Evolutionary conservation across 2,888 invertebrate genomes (phyloP).

Genomic region (Parapristionchus giblindavisi): DNA sequence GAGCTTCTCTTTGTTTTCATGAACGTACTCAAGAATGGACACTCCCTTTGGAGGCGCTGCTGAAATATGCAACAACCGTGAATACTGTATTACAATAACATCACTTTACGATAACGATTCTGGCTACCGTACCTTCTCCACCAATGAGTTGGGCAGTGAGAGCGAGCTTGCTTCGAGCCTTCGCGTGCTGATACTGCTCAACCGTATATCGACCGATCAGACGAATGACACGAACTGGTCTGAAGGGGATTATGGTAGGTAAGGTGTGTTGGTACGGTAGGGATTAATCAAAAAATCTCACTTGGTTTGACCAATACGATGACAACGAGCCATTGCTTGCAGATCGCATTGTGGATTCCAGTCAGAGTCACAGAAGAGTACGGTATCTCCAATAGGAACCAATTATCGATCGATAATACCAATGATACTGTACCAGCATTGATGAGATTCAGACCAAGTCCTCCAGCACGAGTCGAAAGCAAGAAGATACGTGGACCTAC

Average conservation of each 20-base stretch:
- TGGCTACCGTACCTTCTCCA: not conserved
- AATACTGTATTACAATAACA: not conserved
- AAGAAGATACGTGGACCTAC: slow-evolving; percentile 67
- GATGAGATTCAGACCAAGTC: slow-evolving; percentile 70
- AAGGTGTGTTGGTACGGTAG: too few species aligned
- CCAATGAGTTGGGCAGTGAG: slow-evolving; percentile 25
- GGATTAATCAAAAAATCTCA: not conserved
- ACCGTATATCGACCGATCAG: slow-evolving; percentile 24
- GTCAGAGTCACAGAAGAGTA: slow-evolving; percentile 29
- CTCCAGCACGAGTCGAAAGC: slow-evolving; percentile 72
- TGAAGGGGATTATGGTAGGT: too few species aligned
- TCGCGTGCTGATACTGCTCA: slow-evolving; percentile 27
- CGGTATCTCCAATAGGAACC: slow-evolving; percentile 15
- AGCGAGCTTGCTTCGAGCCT: slow-evolving; percentile 14
- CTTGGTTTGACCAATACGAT: slow-evolving; percentile 36
- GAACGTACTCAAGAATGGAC: not conserved
- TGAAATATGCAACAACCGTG: not conserved
- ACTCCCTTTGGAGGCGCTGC: not conserved
- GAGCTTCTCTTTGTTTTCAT: not conserved
- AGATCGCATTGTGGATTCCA: slow-evolving; percentile 33
- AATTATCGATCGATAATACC: not conserved
- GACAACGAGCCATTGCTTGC: slow-evolving; percentile 25
- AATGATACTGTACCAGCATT: slow-evolving; percentile 72
- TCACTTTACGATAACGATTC: not conserved
- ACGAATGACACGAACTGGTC: slow-evolving; percentile 34